Conservation (phyloP, 2,797 vertebrate genomes). For the Diceros bicornis region DNA sequence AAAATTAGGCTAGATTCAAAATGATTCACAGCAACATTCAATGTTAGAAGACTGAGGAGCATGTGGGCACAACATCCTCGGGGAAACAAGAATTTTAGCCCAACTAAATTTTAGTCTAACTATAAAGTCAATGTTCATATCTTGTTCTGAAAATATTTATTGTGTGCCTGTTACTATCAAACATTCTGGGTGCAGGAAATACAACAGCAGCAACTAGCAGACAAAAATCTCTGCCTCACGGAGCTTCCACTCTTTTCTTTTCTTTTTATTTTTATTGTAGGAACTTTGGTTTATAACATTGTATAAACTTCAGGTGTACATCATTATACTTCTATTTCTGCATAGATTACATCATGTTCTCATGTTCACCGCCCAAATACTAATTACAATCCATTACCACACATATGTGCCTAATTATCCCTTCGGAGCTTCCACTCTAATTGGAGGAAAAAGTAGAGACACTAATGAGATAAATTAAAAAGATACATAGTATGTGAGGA, state of each 20-base stretch:
- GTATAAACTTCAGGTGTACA: too few species aligned
- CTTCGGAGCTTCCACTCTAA: neutral
- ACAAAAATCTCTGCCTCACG: accelerated
- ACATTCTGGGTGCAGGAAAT: neutral
- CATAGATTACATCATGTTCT: too few species aligned
- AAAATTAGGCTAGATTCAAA: neutral
- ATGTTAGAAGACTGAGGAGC: neutral
- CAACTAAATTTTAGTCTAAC: neutral
- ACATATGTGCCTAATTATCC: too few species aligned
- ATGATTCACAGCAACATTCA: neutral
- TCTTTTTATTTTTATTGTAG: too few species aligned
- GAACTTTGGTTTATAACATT: too few species aligned
- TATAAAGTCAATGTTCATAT: neutral
- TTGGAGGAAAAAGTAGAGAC: neutral
- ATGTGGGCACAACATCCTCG: accelerated
- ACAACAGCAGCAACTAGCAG: neutral
- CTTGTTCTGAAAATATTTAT: neutral
- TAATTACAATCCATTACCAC: too few species aligned
- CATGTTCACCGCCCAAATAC: too few species aligned
- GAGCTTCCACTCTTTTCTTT: neutral
- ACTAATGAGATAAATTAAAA: neutral
- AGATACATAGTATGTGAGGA: neutral
- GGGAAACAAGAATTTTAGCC: neutral
- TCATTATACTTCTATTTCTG: too few species aligned
- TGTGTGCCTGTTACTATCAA: accelerated